Evolutionary conservation across 2,113 vertebrate genomes (phyloP).

Genomic region (Agapornis roseicollis): DNA sequence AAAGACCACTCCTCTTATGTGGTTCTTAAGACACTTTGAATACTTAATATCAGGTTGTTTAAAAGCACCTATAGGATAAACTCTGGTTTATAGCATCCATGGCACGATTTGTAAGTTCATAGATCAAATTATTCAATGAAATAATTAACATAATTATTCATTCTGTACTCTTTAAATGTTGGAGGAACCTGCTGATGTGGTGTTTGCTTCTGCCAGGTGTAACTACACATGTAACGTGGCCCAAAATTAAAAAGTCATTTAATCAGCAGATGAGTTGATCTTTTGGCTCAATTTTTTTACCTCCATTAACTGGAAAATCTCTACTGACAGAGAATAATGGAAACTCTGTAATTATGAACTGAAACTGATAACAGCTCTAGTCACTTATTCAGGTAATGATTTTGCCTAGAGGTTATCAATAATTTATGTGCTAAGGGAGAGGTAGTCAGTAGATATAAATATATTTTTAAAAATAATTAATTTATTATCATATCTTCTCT

Average conservation of each 20-base stretch:
- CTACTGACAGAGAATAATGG: not conserved
- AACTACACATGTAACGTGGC: not conserved
- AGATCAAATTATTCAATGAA: not conserved
- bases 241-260: slow-evolving; percentile 6
- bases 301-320: not conserved
- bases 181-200: not conserved
- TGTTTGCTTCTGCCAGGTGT: not conserved
- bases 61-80: not conserved
- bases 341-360: slow-evolving; percentile 16
- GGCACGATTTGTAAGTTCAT: not conserved
- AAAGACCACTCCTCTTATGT: not conserved
- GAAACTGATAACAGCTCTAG: not conserved
- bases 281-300: not conserved
- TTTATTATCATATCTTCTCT: not conserved
- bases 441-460: not conserved
- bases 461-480: slow-evolving; percentile 1
- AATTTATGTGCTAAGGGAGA: slow-evolving; percentile 6
- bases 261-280: not conserved
- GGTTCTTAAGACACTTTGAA: not conserved
- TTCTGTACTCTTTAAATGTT: not conserved
- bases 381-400: not conserved
- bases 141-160: not conserved
- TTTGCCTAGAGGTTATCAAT: not conserved
- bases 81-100: not conserved
- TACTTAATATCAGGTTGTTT: not conserved